A percentile compares a stretch with the other conserved stretches of the same genome.
Evolutionary conservation across 2,113 vertebrate species (phyloP).

Genomic region (Vulpes lagopus): DNA sequence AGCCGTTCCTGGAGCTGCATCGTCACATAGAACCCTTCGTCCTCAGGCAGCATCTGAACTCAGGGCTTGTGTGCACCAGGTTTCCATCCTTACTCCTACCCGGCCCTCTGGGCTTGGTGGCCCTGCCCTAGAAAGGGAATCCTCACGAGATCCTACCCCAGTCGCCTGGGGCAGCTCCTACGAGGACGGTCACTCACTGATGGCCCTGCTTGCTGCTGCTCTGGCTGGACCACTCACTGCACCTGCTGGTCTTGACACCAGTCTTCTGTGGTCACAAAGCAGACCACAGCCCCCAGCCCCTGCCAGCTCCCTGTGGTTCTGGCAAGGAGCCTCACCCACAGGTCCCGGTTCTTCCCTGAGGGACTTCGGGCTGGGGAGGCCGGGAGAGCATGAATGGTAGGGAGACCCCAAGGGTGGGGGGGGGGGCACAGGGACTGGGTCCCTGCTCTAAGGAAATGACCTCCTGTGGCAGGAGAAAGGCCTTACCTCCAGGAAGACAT

Average conservation of each 20-base stretch:
- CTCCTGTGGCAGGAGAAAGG: background rate
- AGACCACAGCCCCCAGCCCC: background rate
- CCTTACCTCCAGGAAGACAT: background rate
- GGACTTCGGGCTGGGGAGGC: background rate
- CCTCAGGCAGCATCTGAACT: fast-evolving
- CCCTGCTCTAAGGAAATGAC: background rate
- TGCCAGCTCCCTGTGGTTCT: background rate
- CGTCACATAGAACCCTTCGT: fast-evolving
- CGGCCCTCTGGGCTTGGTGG: background rate
- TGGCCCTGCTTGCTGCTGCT: too few relatives aligned
- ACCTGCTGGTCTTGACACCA: background rate
- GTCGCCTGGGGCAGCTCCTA: background rate
- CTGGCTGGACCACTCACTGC: background rate
- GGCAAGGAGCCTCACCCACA: background rate
- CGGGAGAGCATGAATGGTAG: background rate
- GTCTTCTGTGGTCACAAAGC: background rate
- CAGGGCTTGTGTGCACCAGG: too few relatives aligned
- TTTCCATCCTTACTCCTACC: background rate
- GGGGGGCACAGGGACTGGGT: background rate
- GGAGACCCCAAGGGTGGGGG: background rate
- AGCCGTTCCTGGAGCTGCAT: fast-evolving
- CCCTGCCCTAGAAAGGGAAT: background rate
- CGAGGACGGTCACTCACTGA: background rate
- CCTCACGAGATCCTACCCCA: background rate
- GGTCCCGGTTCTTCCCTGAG: background rate